Conservation (phyloP, 1,140 invertebrate species). For the Musca vetustissima region DNA sequence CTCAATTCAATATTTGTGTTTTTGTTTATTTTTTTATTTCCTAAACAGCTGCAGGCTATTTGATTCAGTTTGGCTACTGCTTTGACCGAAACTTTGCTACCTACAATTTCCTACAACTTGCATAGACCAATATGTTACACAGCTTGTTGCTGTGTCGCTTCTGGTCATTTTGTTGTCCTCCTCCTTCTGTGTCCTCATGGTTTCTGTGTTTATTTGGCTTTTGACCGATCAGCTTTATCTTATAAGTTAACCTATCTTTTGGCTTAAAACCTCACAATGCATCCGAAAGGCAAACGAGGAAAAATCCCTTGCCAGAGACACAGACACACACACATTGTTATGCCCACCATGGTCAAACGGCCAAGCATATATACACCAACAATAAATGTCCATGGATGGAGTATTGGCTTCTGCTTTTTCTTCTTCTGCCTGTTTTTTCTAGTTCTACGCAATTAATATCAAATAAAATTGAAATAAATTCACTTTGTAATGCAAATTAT, state of each 20-base stretch:
- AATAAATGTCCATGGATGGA: too few relatives aligned
- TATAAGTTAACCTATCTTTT: constrained; percentile 7
- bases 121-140: too few relatives aligned
- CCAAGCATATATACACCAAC: too few relatives aligned
- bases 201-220: too few relatives aligned
- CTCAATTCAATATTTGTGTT: not conserved
- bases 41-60: constrained; percentile 17
- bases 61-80: not conserved
- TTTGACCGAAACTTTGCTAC: not conserved
- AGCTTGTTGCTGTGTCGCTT: too few relatives aligned
- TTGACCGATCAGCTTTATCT: constrained; percentile 6
- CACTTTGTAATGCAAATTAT: constrained; percentile 43
- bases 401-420: not conserved
- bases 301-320: constrained; percentile 1
- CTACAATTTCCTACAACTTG: not conserved
- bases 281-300: not conserved
- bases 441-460: constrained; percentile 55
- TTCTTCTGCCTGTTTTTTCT: constrained; percentile 25
- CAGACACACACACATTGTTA: too few relatives aligned
- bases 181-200: too few relatives aligned
- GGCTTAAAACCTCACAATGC: not conserved
- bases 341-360: too few relatives aligned
- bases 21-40: not conserved
- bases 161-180: too few relatives aligned
- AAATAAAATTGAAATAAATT: constrained; percentile 57